Percentiles rank a stretch among this genome's conserved stretches.
phyloP scores from a whole-genome alignment of 2,888 invertebrate genomes.

The Nephrotoma guestfalica region DNA sequence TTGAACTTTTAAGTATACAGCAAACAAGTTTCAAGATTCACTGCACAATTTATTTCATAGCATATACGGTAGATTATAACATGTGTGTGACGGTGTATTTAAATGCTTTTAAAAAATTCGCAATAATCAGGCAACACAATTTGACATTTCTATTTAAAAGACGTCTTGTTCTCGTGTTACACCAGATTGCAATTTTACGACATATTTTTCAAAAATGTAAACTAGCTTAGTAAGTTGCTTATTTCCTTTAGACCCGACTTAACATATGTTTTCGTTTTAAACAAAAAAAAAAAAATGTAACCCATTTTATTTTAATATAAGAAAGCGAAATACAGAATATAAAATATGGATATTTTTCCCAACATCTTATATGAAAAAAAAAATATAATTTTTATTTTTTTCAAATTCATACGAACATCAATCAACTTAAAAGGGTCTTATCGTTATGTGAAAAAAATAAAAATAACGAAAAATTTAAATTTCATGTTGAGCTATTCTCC shows the following conservation, averaged over 20 bases:
- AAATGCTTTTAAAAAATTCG: no score
- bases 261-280: not conserved
- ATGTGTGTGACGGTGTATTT: no score
- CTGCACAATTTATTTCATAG: no score
- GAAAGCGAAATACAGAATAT: not conserved
- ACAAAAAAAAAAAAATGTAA: not conserved
- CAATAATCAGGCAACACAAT: no score
- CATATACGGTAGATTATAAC: no score
- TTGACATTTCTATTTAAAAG: no score
- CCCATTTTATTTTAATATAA: not conserved
- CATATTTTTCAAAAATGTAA: not conserved
- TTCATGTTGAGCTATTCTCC: not conserved
- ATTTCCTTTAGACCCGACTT: not conserved
- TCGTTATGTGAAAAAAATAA: not conserved
- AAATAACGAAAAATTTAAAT: not conserved
- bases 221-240: not conserved
- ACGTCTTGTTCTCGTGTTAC: no score
- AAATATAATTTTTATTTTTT: not conserved
- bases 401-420: not conserved
- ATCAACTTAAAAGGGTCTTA: not conserved
- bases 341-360: not conserved
- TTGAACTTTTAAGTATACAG: no score
- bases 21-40: no score
- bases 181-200: not conserved
- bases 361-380: not conserved